Conservation (phyloP, 2,113 vertebrate species). For the Eulemur macaco region DNA sequence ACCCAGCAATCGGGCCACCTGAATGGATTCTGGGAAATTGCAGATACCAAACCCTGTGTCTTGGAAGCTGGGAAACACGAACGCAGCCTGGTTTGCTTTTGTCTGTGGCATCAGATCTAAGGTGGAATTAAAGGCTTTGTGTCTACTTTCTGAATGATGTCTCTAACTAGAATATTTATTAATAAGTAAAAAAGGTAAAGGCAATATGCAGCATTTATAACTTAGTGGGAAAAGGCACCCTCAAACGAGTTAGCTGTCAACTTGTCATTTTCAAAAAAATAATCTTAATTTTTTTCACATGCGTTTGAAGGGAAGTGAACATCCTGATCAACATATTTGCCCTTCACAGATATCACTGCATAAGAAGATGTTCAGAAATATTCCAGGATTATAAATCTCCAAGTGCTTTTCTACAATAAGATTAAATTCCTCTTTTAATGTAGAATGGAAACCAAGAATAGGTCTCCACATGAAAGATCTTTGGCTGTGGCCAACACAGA, state of each 20-base stretch:
- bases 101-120: background rate
- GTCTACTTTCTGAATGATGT: background rate
- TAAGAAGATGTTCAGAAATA: conserved; percentile 83
- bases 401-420: conserved; percentile 81
- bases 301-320: conserved; percentile 68
- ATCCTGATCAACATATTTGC: conserved; percentile 76
- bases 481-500: conserved; percentile 60
- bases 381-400: conserved; percentile 81
- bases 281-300: background rate
- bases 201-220: background rate
- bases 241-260: conserved; percentile 35
- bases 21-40: conserved; percentile 42
- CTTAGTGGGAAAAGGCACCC: conserved; percentile 49
- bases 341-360: conserved; percentile 82
- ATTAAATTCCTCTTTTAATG: conserved; percentile 83
- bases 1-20: background rate
- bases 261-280: conserved; percentile 3
- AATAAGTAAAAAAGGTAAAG: background rate
- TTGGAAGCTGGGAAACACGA: background rate
- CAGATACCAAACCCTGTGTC: background rate
- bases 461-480: conserved; percentile 54
- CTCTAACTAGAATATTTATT: conserved; percentile 33
- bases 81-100: background rate
- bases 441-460: conserved; percentile 71
- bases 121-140: conserved; percentile 22